These are phyloP conservation scores for Limnephilus rhombicus DNA, from an alignment of 2,888 invertebrate species.

Conservation along the genomic window DNA sequence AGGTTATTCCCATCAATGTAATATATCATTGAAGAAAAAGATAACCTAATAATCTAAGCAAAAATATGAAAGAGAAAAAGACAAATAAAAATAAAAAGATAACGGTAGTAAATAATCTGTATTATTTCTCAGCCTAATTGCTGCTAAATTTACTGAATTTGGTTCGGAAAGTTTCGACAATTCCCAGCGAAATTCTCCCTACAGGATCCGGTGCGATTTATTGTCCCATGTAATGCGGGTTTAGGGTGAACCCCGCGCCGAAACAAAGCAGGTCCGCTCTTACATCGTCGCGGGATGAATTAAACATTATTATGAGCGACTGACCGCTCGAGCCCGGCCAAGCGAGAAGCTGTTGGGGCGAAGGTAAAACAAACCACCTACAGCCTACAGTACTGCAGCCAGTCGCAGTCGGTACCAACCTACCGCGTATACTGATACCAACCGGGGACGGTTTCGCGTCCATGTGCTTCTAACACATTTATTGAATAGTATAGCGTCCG, in stretches of 20 bases:
- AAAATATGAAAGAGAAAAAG: no score
- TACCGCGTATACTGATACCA: background rate
- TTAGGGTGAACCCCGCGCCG: background rate
- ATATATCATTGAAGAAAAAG: no score
- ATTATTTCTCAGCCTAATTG: background rate
- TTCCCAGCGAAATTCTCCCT: background rate
- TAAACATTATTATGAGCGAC: slow-evolving; percentile 13
- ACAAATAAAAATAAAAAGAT: no score
- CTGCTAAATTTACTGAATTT: background rate
- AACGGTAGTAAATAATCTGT: background rate
- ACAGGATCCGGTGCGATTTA: background rate
- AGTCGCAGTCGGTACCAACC: background rate
- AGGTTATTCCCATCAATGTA: no score
- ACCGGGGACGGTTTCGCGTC: background rate
- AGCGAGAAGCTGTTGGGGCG: slow-evolving; percentile 8
- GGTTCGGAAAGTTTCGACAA: background rate
- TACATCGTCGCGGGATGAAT: background rate
- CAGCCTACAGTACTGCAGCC: background rate
- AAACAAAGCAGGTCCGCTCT: background rate
- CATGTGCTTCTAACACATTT: background rate
- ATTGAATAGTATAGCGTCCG: no score
- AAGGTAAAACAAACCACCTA: background rate
- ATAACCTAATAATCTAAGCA: no score
- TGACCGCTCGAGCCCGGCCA: slow-evolving; percentile 6
- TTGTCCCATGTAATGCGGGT: background rate